These are phyloP conservation scores for Nomada hirtipes DNA, from an alignment of 2,888 invertebrate genomes.

Conservation along the genomic window DNA sequence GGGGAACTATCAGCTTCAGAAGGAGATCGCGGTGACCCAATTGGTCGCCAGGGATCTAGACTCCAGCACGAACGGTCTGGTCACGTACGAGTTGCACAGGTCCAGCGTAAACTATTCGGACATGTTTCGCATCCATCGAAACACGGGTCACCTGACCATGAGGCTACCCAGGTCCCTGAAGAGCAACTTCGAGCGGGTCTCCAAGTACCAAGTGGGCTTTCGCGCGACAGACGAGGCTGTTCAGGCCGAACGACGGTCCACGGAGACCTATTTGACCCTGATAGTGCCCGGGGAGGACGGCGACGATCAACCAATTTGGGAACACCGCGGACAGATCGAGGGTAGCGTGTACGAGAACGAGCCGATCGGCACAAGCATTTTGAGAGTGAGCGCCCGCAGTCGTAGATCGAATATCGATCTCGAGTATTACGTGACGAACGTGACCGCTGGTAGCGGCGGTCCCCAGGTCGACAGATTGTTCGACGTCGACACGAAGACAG, in stretches of 20 bases:
- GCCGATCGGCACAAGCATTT: conserved; percentile 93
- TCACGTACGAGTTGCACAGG: conserved; percentile 94
- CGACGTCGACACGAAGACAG: conserved; percentile 95
- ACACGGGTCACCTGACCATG: conserved; percentile 88
- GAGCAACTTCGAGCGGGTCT: conserved; percentile 86
- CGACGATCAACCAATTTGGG: conserved; percentile 80
- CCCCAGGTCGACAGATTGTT: conserved; percentile 95
- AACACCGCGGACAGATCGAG: conserved; percentile 86
- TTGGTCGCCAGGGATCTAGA: conserved; percentile 95
- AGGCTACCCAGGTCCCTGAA: conserved; percentile 84
- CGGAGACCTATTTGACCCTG: conserved; percentile 94
- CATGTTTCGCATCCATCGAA: conserved; percentile 92
- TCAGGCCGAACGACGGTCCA: conserved; percentile 93
- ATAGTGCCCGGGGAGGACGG: conserved; percentile 89
- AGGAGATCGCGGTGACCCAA: conserved; percentile 89
- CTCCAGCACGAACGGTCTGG: conserved; percentile 95
- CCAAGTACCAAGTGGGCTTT: conserved; percentile 92
- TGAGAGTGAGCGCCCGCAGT: conserved; percentile 91
- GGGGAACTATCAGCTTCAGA: conserved; percentile 81
- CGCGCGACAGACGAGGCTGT: conserved; percentile 97
- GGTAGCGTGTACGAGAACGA: conserved; percentile 96
- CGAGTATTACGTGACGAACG: conserved; percentile 96
- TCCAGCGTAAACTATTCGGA: conserved; percentile 87
- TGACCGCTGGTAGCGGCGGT: conserved; percentile 88
- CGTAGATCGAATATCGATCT: conserved; percentile 87